A percentile compares a stretch with the other conserved stretches of the same genome.
phyloP scores from a whole-genome alignment of 2,888 invertebrate species.

The Seira sanloemensis region DNA sequence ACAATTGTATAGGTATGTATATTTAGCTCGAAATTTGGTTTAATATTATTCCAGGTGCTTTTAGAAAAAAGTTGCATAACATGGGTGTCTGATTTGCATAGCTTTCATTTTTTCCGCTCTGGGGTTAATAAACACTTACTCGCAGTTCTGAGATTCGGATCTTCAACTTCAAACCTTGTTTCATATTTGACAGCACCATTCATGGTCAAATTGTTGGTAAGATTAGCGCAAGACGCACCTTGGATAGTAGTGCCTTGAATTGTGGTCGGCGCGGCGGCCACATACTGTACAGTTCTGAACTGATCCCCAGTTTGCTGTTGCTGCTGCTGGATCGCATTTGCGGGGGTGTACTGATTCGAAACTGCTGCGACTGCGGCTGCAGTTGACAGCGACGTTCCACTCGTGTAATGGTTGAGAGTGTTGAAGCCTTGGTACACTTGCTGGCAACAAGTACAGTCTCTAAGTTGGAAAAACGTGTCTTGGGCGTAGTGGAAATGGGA shows the following conservation, averaged over 20 bases:
- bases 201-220: constrained; percentile 69
- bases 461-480: constrained; percentile 68
- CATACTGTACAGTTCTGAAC: constrained; percentile 69
- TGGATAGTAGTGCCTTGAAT: constrained; percentile 68
- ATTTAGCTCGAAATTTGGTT: too few relatives aligned
- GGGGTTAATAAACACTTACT: constrained; percentile 55
- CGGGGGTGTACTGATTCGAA: constrained; percentile 61
- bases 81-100: constrained; percentile 44
- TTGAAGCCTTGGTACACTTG: constrained; percentile 65
- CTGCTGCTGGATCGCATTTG: constrained; percentile 58
- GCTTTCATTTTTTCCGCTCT: background rate
- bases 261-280: constrained; percentile 60
- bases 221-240: constrained; percentile 64
- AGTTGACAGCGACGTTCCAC: constrained; percentile 54
- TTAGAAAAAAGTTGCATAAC: too few relatives aligned
- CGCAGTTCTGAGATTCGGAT: constrained; percentile 61
- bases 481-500: constrained; percentile 71
- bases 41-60: too few relatives aligned
- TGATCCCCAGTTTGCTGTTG: constrained; percentile 60
- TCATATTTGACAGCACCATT: constrained; percentile 69
- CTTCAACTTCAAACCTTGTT: constrained; percentile 69
- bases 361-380: constrained; percentile 64
- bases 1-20: too few relatives aligned
- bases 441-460: constrained; percentile 69
- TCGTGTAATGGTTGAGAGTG: constrained; percentile 62